Base-by-base conservation (phyloP, 2,888 invertebrate species). In the Anorthoa munda region DNA sequence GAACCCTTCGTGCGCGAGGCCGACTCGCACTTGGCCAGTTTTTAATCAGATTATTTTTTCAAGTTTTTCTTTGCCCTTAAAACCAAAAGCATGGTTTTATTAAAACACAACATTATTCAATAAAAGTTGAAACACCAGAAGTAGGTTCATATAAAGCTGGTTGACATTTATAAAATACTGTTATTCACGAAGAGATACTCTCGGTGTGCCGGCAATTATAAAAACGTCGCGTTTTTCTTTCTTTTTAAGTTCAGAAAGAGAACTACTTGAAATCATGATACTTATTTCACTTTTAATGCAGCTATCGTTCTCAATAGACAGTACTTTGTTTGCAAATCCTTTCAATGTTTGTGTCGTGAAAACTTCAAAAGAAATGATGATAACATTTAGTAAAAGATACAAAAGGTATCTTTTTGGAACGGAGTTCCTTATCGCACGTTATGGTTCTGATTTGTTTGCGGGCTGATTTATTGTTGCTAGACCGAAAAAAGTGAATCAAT, bases 231-330 rank as follows among this genome's bases (percentile, higher is more conserved):
- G 18, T 51, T 72, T 53, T 23, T 39, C 59, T 59, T 59, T 56
- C 17, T 66, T 67, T 78, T 80, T 26, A 56, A 48, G 13, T 60
- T 67, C 39, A 56, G n/a, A 76, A 65, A 82, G 46, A 61, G 26
- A 72, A 70, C 66, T 73, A 66, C 50, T 61, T 67, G 60, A 69
- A 72, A 81, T 73, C 69, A 60, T 70, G 56, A 68, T 66, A 79
- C 51, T 69, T 82, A 82, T 78, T 78, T 82, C 60, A 65, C 56
- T 82, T 70, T 74, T 66, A 82, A 79, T 82, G 79, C 70, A 65
- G 61, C 61, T 56, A 72, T 51, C 59, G n/a, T 63, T 77, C 63
- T 56, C 46, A 45, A 59, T 48, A 58, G 23, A 56, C 68, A 68
- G 51, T 46, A 66, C 59, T 78, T 73, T 82, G 69, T 78, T 72